Percentiles rank a stretch among this genome's conserved stretches.
phyloP scores from a whole-genome alignment of 1,140 invertebrate species.

The Sipha flava region DNA sequence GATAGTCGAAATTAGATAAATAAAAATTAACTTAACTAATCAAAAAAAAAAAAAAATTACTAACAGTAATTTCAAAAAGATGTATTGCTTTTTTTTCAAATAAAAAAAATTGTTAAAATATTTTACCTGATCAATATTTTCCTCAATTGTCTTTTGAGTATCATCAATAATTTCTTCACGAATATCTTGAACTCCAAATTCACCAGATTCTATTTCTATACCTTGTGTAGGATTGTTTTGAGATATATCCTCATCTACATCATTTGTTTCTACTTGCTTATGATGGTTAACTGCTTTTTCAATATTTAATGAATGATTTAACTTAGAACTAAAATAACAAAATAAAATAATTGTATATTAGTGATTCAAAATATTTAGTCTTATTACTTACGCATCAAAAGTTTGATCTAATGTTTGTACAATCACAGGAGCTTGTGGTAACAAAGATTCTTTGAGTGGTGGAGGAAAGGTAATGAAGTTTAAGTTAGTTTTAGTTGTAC shows the following conservation, averaged over 20 bases:
- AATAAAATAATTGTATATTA: background rate
- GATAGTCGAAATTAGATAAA: background rate
- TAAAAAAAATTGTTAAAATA: background rate
- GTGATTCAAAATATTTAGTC: background rate
- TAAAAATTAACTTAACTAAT: background rate
- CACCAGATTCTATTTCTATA: slow-evolving; percentile 20
- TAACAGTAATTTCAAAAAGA: no score
- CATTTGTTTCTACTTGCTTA: background rate
- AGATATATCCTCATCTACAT: slow-evolving; percentile 20
- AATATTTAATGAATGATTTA: slow-evolving; percentile 21
- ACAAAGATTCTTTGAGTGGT: slow-evolving; percentile 19
- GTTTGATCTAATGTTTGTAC: slow-evolving; percentile 16
- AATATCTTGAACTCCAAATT: slow-evolving; percentile 24
- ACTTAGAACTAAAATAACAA: background rate
- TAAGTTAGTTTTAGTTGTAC: slow-evolving; percentile 13
- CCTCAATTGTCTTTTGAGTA: background rate
- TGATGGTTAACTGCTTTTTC: slow-evolving; percentile 10
- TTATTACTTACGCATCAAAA: background rate
- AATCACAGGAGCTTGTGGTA: slow-evolving; percentile 24
- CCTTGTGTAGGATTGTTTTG: slow-evolving; percentile 27
- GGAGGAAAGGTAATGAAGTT: slow-evolving; percentile 25
- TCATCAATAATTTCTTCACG: slow-evolving; percentile 29
- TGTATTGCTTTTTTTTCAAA: no score
- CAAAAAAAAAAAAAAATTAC: no score
- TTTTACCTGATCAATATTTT: slow-evolving; percentile 3